Evolutionary conservation across 2,797 vertebrate genomes (phyloP).

Genomic region (Clamator glandarius): DNA sequence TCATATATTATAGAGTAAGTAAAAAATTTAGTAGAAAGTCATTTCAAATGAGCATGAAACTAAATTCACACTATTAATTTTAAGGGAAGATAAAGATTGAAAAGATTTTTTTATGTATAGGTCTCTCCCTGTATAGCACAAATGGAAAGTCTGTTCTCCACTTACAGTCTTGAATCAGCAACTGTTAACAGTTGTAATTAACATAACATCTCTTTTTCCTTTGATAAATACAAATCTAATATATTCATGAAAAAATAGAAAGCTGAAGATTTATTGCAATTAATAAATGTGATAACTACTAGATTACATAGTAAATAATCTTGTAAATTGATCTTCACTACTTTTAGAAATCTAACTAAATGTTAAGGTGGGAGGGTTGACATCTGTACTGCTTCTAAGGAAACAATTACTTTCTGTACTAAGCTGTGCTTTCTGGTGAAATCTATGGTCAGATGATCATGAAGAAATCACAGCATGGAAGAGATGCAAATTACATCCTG

Average conservation of each 20-base stretch:
- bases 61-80: background rate
- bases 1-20: background rate
- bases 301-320: background rate
- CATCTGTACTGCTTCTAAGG: background rate
- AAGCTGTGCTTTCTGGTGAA: background rate
- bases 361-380: background rate
- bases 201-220: background rate
- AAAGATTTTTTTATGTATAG: background rate
- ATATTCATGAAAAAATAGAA: background rate
- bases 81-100: background rate
- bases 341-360: background rate
- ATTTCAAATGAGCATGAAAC: background rate
- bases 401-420: background rate
- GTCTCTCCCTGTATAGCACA: background rate
- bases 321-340: background rate
- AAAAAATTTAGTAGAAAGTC: background rate
- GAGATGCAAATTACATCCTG: slow-evolving; percentile 24
- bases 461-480: background rate
- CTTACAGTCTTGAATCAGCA: background rate
- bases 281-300: background rate
- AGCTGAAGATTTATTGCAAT: background rate
- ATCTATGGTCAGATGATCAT: background rate
- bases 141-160: background rate
- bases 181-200: background rate
- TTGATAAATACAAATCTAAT: background rate